These are phyloP conservation scores for Cerastoderma edule DNA, from an alignment of 2,888 invertebrate genomes.

Conservation along the genomic window DNA sequence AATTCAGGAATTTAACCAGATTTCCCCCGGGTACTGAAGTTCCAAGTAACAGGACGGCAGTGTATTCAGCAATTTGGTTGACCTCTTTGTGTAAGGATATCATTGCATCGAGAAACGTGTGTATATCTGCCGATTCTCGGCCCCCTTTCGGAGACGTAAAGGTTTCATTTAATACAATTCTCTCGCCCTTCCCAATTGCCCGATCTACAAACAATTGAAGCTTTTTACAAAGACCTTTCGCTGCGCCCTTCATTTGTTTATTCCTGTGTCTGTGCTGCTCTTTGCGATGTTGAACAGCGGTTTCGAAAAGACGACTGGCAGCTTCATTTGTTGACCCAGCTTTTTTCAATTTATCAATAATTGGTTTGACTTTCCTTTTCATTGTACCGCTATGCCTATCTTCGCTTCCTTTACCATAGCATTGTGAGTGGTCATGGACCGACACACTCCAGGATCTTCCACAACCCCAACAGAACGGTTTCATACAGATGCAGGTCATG, in stretches of 20 bases:
- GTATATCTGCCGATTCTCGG: slow-evolving; percentile 31
- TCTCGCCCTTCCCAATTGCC: slow-evolving; percentile 18
- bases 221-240: slow-evolving; percentile 33
- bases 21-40: background rate
- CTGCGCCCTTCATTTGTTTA: slow-evolving; percentile 27
- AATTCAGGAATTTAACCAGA: background rate
- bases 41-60: slow-evolving; percentile 48
- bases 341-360: background rate
- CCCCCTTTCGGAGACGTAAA: slow-evolving; percentile 23
- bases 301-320: slow-evolving; percentile 38
- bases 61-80: slow-evolving; percentile 61
- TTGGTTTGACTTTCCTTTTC: background rate
- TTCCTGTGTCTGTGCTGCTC: slow-evolving; percentile 41
- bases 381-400: slow-evolving; percentile 10
- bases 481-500: slow-evolving; percentile 64
- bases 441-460: slow-evolving; percentile 33
- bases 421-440: background rate
- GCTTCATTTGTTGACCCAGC: background rate
- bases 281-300: slow-evolving; percentile 46
- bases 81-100: slow-evolving; percentile 58
- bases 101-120: slow-evolving; percentile 48
- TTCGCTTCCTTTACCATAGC: background rate
- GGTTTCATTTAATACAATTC: slow-evolving; percentile 20
- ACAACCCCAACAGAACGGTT: slow-evolving; percentile 70
- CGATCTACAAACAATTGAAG: slow-evolving; percentile 33